Percentiles rank a stretch among this genome's conserved stretches.
Conservation (phyloP, 2,797 vertebrate genomes). For the Anguilla megastoma region DNA sequence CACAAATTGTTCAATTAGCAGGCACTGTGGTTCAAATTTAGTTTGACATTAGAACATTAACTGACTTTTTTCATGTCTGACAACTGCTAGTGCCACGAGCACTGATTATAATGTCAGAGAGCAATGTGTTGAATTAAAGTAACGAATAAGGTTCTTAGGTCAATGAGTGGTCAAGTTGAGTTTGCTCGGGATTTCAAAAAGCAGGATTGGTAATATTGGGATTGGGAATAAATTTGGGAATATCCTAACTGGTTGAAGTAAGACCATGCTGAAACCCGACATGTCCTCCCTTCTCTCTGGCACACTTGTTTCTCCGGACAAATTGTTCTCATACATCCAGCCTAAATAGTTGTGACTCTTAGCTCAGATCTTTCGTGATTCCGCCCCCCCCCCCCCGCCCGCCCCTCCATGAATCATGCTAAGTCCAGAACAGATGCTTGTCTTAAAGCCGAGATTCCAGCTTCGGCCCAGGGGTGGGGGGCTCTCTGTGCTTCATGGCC, state of each 20-base stretch:
- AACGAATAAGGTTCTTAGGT: no score
- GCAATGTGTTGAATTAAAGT: no score
- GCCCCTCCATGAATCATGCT: neutral
- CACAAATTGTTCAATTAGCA: neutral
- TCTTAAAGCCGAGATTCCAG: neutral
- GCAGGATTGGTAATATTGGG: no score
- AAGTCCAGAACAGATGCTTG: neutral
- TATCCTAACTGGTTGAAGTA: no score
- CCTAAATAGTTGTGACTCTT: neutral
- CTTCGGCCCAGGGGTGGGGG: neutral
- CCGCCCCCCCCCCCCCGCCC: neutral
- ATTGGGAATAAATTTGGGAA: no score
- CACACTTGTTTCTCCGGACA: neutral
- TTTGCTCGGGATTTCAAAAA: no score
- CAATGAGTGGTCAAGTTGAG: no score
- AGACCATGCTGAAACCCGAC: no score
- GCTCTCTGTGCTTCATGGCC: neutral
- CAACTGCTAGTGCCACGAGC: no score
- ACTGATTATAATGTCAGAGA: no score
- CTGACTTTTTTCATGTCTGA: no score
- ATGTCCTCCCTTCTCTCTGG: neutral
- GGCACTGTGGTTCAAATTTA: neutral
- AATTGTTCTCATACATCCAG: neutral
- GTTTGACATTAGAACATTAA: no score
- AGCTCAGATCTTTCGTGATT: neutral